Evolutionary conservation across 2,113 vertebrate genomes (phyloP), one percentile per base, ranked within the genome.

Genomic region (Vulpes vulpes): DNA sequence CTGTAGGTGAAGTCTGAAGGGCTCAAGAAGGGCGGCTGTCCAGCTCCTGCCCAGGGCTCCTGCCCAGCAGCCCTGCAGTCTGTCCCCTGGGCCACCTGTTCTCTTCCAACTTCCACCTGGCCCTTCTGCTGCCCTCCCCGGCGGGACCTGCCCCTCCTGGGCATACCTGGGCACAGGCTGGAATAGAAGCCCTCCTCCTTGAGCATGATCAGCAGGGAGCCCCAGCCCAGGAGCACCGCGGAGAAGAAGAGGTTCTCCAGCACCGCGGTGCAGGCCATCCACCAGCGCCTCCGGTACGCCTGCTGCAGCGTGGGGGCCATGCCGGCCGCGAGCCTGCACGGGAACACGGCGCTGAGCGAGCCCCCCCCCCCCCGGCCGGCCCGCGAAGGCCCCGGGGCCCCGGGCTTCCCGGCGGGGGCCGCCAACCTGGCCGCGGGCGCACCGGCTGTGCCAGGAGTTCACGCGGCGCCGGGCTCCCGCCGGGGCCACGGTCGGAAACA

Each of bases 191-290:
- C 99, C 97, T 99, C 99, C 1, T 95, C 97, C 95, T 99, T 99
- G 69, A 99, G 99, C 99, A 99, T 99, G 97, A 99, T 99, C 88
- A 99, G 99, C 95, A 99, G 97, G 55, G 99, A 99, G 71, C 98
- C 99, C 99, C 99, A 99, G 57, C 99, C 99, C 57, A 99, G 98
- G 38, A 99, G 98, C 88, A 99, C 99, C 0, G 99, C 99, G 0
- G 99, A 99, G 96, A 99, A 99, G 96, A 99, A 98, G 91, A 99
- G 99, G 94, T 99, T 99, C 96, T 99, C 99, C 89, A 99, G 59
- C 80, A 99, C 98, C 0, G 99, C 99, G 0, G 99, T 99, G 97
- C 99, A 97, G 0, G 99, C 99, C 99, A 99, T 99, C 99, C 99
- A 99, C 99, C 99, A 99, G 95, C 99, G 99, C 97, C 99, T 98